Conservation (phyloP, 2,888 invertebrate genomes). For the Epirrhoe alternata region DNA sequence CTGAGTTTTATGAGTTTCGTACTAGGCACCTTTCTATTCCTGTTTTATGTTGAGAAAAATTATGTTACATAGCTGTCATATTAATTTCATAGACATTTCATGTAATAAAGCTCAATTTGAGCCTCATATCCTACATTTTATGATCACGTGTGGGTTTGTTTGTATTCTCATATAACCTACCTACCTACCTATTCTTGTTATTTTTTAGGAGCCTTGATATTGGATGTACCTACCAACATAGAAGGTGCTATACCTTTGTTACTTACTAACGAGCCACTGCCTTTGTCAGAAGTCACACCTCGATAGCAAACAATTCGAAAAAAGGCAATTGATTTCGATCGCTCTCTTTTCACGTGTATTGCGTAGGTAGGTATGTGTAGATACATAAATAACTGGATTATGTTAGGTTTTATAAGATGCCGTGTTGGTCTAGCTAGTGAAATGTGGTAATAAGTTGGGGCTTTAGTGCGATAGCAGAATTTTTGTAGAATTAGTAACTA, state of each 20-base stretch:
- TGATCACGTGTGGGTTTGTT: no score
- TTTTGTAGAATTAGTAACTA: no score
- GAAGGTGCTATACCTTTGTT: not conserved
- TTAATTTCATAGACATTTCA: not conserved
- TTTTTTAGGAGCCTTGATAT: no score
- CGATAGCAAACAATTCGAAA: constrained; percentile 5
- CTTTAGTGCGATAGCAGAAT: no score
- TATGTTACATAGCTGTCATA: not conserved
- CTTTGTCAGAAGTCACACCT: constrained; percentile 8
- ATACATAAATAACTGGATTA: constrained; percentile 2
- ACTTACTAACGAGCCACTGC: no score
- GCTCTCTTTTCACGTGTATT: constrained; percentile 8
- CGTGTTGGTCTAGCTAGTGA: not conserved
- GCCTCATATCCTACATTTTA: no score
- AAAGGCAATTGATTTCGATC: constrained; percentile 12
- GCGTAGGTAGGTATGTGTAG: not conserved
- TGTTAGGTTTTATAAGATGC: not conserved
- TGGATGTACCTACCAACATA: no score
- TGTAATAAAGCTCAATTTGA: no score
- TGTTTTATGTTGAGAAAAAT: constrained; percentile 5
- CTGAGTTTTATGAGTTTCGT: constrained; percentile 43
- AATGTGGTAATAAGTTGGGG: not conserved
- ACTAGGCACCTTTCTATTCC: constrained; percentile 16
- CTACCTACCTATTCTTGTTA: no score
- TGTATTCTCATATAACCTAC: no score